These are phyloP conservation scores for Endomychus coccineus DNA, from an alignment of 2,888 invertebrate species.

Conservation along the genomic window DNA sequence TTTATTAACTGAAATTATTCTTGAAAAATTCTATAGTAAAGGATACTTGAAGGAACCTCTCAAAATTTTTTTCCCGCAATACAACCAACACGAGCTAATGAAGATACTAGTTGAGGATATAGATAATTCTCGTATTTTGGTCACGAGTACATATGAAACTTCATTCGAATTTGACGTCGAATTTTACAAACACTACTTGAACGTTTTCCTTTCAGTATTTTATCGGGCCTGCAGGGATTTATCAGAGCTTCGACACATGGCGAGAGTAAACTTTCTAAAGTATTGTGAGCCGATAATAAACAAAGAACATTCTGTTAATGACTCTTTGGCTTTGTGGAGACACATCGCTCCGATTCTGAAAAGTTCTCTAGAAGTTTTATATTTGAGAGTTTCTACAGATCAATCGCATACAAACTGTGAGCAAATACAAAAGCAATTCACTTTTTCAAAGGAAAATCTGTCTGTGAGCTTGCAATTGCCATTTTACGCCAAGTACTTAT, in stretches of 20 bases:
- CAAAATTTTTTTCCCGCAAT: conserved; percentile 71
- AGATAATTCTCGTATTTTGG: conserved; percentile 28
- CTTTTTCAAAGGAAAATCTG: conserved; percentile 37
- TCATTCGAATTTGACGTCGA: conserved; percentile 36
- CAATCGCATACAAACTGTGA: conserved; percentile 11
- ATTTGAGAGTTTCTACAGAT: conserved; percentile 52
- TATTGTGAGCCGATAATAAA: conserved; percentile 73
- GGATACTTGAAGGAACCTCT: conserved; percentile 65
- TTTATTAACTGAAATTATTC: conserved; percentile 68
- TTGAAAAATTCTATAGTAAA: conserved; percentile 71
- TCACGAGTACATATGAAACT: conserved; percentile 26
- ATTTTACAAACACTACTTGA: conserved; percentile 73
- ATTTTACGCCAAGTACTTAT: conserved; percentile 80
- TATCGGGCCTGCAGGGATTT: conserved; percentile 78
- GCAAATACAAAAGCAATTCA: conserved; percentile 16
- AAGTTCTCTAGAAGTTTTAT: conserved; percentile 67
- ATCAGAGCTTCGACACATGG: conserved; percentile 74
- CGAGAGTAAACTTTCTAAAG: conserved; percentile 64
- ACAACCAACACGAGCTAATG: conserved; percentile 61
- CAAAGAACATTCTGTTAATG: conserved; percentile 54
- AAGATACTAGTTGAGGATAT: conserved; percentile 46
- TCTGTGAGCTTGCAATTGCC: conserved; percentile 72
- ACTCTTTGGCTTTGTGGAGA: conserved; percentile 69
- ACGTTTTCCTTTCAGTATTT: conserved; percentile 76
- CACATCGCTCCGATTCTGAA: conserved; percentile 71